Evolutionary conservation across 1,140 invertebrate genomes (phyloP), one percentile per base, ranked within the genome.

Genomic region (Pogonus chalceus): DNA sequence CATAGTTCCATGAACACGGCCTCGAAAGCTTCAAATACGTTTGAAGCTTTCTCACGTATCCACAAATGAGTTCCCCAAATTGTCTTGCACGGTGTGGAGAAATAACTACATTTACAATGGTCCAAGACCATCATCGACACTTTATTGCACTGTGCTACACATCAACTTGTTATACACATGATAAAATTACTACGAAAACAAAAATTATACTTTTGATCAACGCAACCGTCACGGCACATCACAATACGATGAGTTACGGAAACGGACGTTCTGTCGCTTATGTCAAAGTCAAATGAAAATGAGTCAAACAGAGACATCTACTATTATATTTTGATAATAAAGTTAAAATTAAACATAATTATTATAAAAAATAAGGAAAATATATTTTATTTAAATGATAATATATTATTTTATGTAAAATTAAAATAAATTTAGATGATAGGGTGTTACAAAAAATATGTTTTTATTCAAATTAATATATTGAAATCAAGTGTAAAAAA

Each of bases 1-100:
- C 92, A 96, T 95, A 91, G 87, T 94, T 94, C 88, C 85, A 90
- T 91, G 83, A 87, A 88, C 77, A 76, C 79, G 74, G 79, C 79
- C 75, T 80, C 78, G 80, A 82, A 82, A 82, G 81, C 81, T 85
- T 87, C 84, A 87, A 86, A 84, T 77, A 77, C 72, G 76, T 82
- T 86, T 86, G 84, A 87, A 87, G 85, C 84, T 85, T 85, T 82
- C 81, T 81, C 78, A 72, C 75, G 76, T 78, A 76, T 76, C 74
- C 78, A 78, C 76, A 73, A 77, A 74, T 72, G 72, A 70, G 72
- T 74, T 73, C 72, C 76, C 71, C 72, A 72, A 68, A 67, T 68
- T 72, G 72, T 75, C 67, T 76, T 73, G 71, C 71, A 69, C 68
- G 71, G 69, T 73, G 72, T 72, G 71, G 69, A 69, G 74, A 74